These are phyloP conservation scores for Eubasilissa regina DNA, from an alignment of 1,140 invertebrate species.

Conservation along the genomic window DNA sequence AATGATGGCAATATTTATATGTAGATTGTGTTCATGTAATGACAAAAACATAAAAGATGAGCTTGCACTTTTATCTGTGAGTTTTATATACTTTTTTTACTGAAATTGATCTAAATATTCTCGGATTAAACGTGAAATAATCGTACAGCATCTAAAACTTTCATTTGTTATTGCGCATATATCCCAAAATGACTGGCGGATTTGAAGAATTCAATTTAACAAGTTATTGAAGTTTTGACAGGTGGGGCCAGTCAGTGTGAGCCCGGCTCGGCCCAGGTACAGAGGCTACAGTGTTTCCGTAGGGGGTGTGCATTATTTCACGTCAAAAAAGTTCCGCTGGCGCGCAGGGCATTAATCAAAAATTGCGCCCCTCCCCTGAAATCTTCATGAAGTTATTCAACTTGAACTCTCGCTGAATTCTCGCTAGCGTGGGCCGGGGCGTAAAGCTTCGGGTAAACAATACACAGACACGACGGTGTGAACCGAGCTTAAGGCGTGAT, in stretches of 20 bases:
- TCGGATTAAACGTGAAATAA: too few relatives aligned
- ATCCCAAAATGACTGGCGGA: conserved; percentile 15
- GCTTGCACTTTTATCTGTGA: too few relatives aligned
- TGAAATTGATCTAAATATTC: too few relatives aligned
- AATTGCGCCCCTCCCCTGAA: conserved; percentile 40
- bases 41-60: too few relatives aligned
- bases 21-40: too few relatives aligned
- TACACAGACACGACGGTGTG: neutral
- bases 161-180: conserved; percentile 12
- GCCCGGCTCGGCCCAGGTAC: neutral
- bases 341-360: conserved; percentile 57
- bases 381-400: conserved; percentile 58
- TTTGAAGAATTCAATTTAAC: conserved; percentile 25
- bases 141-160: too few relatives aligned
- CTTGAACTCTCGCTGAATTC: conserved; percentile 36
- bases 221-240: conserved; percentile 35
- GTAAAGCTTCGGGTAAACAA: conserved; percentile 29
- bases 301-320: conserved; percentile 52
- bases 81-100: too few relatives aligned
- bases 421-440: neutral
- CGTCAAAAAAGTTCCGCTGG: conserved; percentile 56
- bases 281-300: conserved; percentile 13
- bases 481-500: neutral
- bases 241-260: conserved; percentile 9
- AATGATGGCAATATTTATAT: too few relatives aligned